phyloP scores from a whole-genome alignment of 2,888 invertebrate genomes.

The Odontothrips loti region DNA sequence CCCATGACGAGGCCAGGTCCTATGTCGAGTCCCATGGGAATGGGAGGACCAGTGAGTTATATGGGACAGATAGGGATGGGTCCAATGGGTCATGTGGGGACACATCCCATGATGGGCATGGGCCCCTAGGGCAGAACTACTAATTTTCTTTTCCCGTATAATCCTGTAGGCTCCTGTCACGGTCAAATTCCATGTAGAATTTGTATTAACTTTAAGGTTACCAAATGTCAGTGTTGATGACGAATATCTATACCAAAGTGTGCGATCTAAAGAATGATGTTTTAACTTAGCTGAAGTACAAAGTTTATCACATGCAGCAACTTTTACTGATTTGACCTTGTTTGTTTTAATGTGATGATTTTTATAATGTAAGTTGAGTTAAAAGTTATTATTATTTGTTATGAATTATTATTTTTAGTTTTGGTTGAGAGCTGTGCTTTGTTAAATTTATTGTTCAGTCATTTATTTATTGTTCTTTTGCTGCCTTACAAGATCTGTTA shows the following conservation, averaged over 20 bases:
- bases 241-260: conserved; percentile 24
- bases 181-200: not conserved
- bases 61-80: not conserved
- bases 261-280: conserved; percentile 4
- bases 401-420: not conserved
- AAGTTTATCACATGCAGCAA: not conserved
- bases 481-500: not conserved
- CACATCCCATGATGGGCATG: not conserved
- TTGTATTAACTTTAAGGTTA: conserved; percentile 1
- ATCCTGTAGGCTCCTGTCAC: not conserved
- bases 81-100: not conserved
- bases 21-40: not conserved
- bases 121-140: not conserved
- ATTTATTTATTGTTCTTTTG: not conserved
- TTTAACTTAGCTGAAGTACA: not conserved
- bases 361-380: not conserved
- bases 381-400: conserved; percentile 13
- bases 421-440: not conserved
- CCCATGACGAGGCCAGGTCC: not conserved
- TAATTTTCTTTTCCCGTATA: not conserved
- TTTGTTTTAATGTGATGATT: not conserved
- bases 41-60: not conserved
- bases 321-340: conserved; percentile 1
- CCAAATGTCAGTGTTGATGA: conserved; percentile 1
- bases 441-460: not conserved